phyloP scores from a whole-genome alignment of 2,113 vertebrate species.

The Otocyon megalotis region DNA sequence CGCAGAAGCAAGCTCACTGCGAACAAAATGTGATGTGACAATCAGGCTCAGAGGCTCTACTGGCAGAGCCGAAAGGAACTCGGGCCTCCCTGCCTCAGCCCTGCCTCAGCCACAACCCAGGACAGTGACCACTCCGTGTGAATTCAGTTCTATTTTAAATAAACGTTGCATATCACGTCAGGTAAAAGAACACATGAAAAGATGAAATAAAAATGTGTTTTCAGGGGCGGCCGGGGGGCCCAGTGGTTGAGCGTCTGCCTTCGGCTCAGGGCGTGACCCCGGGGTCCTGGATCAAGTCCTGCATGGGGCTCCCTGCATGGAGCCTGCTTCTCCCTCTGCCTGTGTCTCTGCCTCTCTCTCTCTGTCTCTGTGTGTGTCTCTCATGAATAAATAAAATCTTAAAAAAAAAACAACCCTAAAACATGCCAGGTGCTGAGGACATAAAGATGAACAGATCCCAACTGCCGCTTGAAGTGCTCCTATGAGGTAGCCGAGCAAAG shows the following conservation, averaged over 20 bases:
- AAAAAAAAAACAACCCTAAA: not conserved
- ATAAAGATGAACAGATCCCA: not conserved
- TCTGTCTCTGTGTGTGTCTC: too few relatives aligned
- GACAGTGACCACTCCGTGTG: not conserved
- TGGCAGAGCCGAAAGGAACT: not conserved
- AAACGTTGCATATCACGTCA: not conserved
- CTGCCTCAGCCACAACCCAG: not conserved
- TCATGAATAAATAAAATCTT: too few relatives aligned
- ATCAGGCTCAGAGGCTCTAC: not conserved
- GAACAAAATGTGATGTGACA: not conserved
- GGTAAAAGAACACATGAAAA: not conserved
- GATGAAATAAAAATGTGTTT: not conserved
- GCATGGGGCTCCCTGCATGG: too few relatives aligned
- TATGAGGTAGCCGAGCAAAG: not conserved
- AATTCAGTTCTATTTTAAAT: constrained; percentile 1
- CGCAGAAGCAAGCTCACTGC: not conserved
- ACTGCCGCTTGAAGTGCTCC: not conserved
- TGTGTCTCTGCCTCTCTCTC: too few relatives aligned
- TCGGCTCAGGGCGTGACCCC: too few relatives aligned
- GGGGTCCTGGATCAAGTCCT: too few relatives aligned
- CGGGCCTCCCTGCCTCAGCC: not conserved
- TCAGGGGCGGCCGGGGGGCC: too few relatives aligned
- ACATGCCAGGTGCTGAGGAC: not conserved
- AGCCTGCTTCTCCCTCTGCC: too few relatives aligned
- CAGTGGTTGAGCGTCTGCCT: too few relatives aligned